Base-by-base conservation (phyloP, 2,888 invertebrate genomes). In the Podabrus alpinus region DNA sequence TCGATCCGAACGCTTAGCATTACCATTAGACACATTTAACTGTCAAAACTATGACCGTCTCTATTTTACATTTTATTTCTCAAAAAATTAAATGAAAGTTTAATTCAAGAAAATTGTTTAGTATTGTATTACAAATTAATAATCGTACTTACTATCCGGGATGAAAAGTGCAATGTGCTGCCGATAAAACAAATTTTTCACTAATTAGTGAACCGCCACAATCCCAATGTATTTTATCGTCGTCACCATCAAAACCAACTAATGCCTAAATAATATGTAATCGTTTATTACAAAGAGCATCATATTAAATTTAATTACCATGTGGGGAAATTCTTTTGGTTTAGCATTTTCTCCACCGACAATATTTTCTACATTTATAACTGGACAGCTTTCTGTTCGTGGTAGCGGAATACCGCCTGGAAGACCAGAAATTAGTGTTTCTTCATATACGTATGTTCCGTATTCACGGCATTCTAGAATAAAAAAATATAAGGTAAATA, bases 141-240 rank as follows among this genome's bases (percentile, higher is more conserved):
- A n/a, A n/a, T n/a, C n/a, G n/a, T n/a, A n/a, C n/a, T n/a, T n/a
- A n/a, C n/a, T n/a, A 66, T 64, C 62, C n/a, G 24, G 17, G 2
- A 45, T 13, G 9, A 13, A 11, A 64, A n/a, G 79, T 83, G 79
- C 94, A 94, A 82, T 94, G 93, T 0, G 91, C 92, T 0, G 93
- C 93, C 0, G 92, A 92, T 5, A 94, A 83, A 45, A 94, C 89
- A 83, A 89, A 92, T 4, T 86, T 86, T 0, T 91, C 81, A 75
- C 91, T 92, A 70, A 94, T 90, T 9, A 94, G 86, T 1, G 90
- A 89, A 0, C 93, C 94, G 0, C 93, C 94, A 82, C 94, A 94
- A 2, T 80, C 80, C 89, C 91, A 91, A 0, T 75, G 70, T 76
- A 89, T 86, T 1, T 82, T 59, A 67, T 60, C 15, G 13, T 16